Conservation (phyloP, 1,140 invertebrate genomes). For the Papilio helenus region DNA sequence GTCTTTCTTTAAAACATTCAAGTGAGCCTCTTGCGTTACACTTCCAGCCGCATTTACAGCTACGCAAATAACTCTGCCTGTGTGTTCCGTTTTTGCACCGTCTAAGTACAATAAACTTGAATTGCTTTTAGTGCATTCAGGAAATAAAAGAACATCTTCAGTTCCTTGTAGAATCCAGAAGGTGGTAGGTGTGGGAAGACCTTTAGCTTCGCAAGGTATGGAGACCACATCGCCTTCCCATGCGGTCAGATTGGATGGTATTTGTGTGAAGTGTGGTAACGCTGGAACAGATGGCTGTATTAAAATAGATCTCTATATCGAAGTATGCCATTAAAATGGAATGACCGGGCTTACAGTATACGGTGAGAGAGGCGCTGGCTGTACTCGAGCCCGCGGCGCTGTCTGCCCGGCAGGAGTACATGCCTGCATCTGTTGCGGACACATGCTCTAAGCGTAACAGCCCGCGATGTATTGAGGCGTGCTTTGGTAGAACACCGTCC, state of each 20-base stretch:
- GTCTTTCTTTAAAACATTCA: constrained; percentile 74
- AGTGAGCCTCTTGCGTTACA: constrained; percentile 77
- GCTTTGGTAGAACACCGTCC: constrained; percentile 83
- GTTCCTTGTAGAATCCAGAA: constrained; percentile 92
- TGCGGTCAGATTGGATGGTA: constrained; percentile 93
- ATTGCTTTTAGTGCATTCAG: constrained; percentile 78
- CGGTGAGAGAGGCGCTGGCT: constrained; percentile 77
- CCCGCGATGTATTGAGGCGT: constrained; percentile 89
- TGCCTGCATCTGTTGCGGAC: constrained; percentile 75
- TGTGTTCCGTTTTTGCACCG: constrained; percentile 70
- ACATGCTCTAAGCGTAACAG: constrained; percentile 77
- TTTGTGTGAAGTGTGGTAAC: constrained; percentile 94
- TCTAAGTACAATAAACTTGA: constrained; percentile 77
- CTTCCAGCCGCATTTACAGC: constrained; percentile 78
- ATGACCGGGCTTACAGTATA: constrained; percentile 74
- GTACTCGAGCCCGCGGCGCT: constrained; percentile 79
- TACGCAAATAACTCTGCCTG: constrained; percentile 75
- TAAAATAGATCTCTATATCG: constrained; percentile 71
- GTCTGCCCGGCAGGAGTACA: constrained; percentile 81
- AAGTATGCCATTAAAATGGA: constrained; percentile 49
- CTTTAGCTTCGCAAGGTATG: constrained; percentile 95
- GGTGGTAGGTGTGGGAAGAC: constrained; percentile 94
- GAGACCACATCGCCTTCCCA: constrained; percentile 91
- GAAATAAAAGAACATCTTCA: constrained; percentile 75
- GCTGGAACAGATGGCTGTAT: constrained; percentile 86